phyloP scores from a whole-genome alignment of 2,888 invertebrate genomes.

The Ephialtes manifestator region DNA sequence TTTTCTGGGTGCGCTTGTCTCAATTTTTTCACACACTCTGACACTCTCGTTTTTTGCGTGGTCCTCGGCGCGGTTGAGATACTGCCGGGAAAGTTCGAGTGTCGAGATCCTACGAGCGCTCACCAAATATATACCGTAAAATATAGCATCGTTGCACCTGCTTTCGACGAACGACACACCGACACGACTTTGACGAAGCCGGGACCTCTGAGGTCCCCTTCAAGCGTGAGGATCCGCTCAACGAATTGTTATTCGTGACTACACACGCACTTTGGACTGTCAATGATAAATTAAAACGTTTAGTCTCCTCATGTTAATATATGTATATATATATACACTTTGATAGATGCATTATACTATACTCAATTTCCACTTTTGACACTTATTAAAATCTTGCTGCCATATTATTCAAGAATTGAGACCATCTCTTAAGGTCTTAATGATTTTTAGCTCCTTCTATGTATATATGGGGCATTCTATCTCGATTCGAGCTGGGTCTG shows the following conservation, averaged over 20 bases:
- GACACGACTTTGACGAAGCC: too few relatives aligned
- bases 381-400: not conserved
- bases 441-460: too few relatives aligned
- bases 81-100: slow-evolving; percentile 34
- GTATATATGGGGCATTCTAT: too few relatives aligned
- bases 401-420: too few relatives aligned
- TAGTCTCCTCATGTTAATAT: not conserved
- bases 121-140: slow-evolving; percentile 18
- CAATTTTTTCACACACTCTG: not conserved
- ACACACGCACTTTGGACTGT: not conserved
- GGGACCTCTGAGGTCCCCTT: too few relatives aligned
- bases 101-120: slow-evolving; percentile 39
- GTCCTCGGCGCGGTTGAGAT: slow-evolving; percentile 7
- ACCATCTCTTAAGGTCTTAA: too few relatives aligned
- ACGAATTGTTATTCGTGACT: not conserved
- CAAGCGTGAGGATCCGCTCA: not conserved
- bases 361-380: not conserved
- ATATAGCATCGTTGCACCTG: slow-evolving; percentile 46
- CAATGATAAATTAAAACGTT: not conserved
- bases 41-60: too few relatives aligned
- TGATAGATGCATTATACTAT: not conserved
- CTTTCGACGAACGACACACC: not conserved
- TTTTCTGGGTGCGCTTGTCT: too few relatives aligned
- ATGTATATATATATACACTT: not conserved
- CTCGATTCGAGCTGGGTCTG: too few relatives aligned